Evolutionary conservation across 2,888 invertebrate species (phyloP), one percentile per base, ranked within the genome.

Genomic region (Clistopyga incitator): DNA sequence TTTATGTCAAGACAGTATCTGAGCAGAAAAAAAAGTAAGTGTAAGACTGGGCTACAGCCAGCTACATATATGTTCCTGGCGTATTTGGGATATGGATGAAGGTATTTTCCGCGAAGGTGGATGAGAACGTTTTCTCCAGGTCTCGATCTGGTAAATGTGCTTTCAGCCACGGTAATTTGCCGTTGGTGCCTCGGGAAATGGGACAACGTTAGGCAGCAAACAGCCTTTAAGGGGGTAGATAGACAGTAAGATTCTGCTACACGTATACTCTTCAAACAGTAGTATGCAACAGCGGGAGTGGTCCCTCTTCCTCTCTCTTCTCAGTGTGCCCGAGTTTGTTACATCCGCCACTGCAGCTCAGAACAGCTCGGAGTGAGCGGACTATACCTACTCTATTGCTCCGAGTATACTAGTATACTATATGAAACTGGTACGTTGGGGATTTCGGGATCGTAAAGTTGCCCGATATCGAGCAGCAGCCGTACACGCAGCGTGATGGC

Each of bases 391-490:
- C 34, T 45, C 68, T 29, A 81, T 56, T 47, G 72, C 61, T 50
- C 11, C 56, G 61, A 72, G 78, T 64, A 74, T 45, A 59, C 29
- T 61, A 23, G 47, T 83, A 54, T 79, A 72, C 61, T 45, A 47
- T 47, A 81, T 67, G 42, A 64, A 79, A 82, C 76, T 64, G 54
- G 70, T 75, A 75, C 79, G 64, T 61, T 65, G 68, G 85, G 70
- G 85, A 87, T 86, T 85, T 82, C 76, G 72, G 78, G 78, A 78
- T 86, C 83, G 72, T 87, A 88, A 88, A 87, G 85, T 85, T 81
- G 52, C 65, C 64, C 78, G 71, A 84, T 84, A 82, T 77, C 84
- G 77, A 75, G 67, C 76, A 77, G 52, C 71, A 50, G 68, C 61
- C 47, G 47, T 77, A 50, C 54, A 56, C 72, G 77, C 77, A 78